A percentile compares a stretch with the other conserved stretches of the same genome.
These are phyloP conservation scores for Silurus lanzhouensis DNA, from an alignment of 2,797 vertebrate genomes.

Conservation along the genomic window DNA sequence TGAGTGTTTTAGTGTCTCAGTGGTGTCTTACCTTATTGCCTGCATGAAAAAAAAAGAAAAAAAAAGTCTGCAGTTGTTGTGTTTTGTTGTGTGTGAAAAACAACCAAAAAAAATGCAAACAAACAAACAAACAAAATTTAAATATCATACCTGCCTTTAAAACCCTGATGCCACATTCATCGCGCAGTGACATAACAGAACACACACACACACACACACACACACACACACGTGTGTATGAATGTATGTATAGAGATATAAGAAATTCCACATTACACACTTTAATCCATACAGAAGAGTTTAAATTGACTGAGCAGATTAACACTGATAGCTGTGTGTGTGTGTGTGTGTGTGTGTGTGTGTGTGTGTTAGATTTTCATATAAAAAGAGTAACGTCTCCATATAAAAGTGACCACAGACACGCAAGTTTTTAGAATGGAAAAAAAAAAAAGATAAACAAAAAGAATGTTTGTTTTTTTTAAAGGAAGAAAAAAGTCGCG, in stretches of 20 bases:
- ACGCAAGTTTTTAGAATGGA: slow-evolving; percentile 38
- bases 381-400: slow-evolving; percentile 48
- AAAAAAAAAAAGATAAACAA: slow-evolving; percentile 50
- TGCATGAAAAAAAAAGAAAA: background rate
- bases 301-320: slow-evolving; percentile 64
- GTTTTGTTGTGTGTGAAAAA: slow-evolving; percentile 16
- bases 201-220: background rate
- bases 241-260: background rate
- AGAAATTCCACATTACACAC: slow-evolving; percentile 31
- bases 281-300: slow-evolving; percentile 62
- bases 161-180: slow-evolving; percentile 51
- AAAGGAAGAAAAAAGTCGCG: slow-evolving; percentile 56
- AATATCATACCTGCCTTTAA: slow-evolving; percentile 36
- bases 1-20: slow-evolving; percentile 38
- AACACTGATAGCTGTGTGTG: slow-evolving; percentile 65
- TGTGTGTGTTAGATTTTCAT: slow-evolving; percentile 62
- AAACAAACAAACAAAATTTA: background rate
- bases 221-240: background rate
- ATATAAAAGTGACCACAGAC: slow-evolving; percentile 53
- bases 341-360: slow-evolving; percentile 20
- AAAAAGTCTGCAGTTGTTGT: background rate
- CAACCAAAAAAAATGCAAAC: slow-evolving; percentile 16
- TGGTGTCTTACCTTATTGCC: slow-evolving; percentile 50
- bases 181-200: slow-evolving; percentile 50
- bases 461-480: background rate